Base-by-base conservation (phyloP, 2,888 invertebrate species). In the Eupithecia vulgata region DNA sequence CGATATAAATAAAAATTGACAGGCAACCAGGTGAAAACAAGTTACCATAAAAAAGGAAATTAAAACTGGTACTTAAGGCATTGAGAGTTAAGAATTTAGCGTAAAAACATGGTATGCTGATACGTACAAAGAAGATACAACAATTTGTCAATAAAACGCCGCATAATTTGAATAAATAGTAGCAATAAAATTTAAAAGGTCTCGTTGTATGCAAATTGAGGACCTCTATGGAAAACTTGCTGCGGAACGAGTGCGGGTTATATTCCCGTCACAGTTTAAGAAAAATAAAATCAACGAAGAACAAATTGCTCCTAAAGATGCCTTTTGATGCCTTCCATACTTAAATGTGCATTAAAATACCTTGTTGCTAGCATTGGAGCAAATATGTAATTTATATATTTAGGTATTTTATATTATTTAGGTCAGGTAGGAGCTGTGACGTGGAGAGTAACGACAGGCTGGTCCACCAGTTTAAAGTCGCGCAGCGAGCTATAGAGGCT, bases 71-170 rank as follows among this genome's bases (percentile, higher is more conserved):
- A 59, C 62, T 62, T 37, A 59, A 40, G 48, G 21, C 48, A 48
- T 45, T 68, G 30, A 17, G 64, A 64, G 57, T 59, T n/a, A n/a
- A 64, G 34, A 21, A 64, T 64, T 66, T 52, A 40, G 37, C 7
- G 35, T 6, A 64, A 74, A 68, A 73, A 70, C 67, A 71, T 62
- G 37, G 42, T 68, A 71, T 72, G 59, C 59, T 68, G 25, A 48
- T 65, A 35, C 62, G 57, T 64, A 67, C 40, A 48, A 67, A 75
- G 67, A 75, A 75, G 70, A 48, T n/a, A 15, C 48, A 71, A 73
- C 77, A 70, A 77, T 77, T 67, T 68, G 74, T 77, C 75, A 77
- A 77, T 72, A 75, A 74, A 71, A 77, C 77, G 72, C 77, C 48
- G 72, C 70, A 77, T 74, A 74, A 68, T 71, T 67, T 62, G 17